A percentile compares a stretch with the other conserved stretches of the same genome.
Evolutionary conservation across 2,888 invertebrate genomes (phyloP).

Genomic region (Drosophila acutilabella): DNA sequence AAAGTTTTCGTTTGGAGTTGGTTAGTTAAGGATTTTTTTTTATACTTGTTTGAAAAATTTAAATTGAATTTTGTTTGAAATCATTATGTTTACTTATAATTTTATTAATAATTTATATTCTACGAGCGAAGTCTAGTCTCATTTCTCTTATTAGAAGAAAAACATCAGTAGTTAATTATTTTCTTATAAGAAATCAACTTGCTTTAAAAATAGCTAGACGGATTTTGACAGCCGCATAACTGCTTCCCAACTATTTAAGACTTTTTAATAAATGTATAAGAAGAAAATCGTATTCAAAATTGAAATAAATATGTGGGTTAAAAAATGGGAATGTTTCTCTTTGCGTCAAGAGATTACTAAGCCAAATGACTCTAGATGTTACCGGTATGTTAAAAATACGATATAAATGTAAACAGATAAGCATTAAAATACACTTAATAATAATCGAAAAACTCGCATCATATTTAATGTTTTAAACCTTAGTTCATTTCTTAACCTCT

Average conservation of each 20-base stretch:
- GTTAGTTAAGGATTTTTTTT: slow-evolving; percentile 5
- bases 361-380: slow-evolving; percentile 44
- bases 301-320: slow-evolving; percentile 40
- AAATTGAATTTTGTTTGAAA: slow-evolving; percentile 3
- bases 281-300: slow-evolving; percentile 19
- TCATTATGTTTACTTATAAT: slow-evolving; percentile 5
- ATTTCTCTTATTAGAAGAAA: slow-evolving; percentile 34
- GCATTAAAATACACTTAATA: slow-evolving; percentile 23
- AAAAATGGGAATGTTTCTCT: slow-evolving; percentile 46
- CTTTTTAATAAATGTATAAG: slow-evolving; percentile 52
- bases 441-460: slow-evolving; percentile 19
- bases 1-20: background rate
- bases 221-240: slow-evolving; percentile 43
- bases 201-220: slow-evolving; percentile 56
- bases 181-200: slow-evolving; percentile 50
- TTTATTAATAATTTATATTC: slow-evolving; percentile 9
- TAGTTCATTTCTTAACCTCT: slow-evolving; percentile 24
- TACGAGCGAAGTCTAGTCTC: slow-evolving; percentile 53
- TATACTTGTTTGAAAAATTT: background rate
- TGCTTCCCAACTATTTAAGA: slow-evolving; percentile 51
- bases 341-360: slow-evolving; percentile 28
- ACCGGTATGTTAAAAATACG: slow-evolving; percentile 56
- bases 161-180: slow-evolving; percentile 58
- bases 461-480: slow-evolving; percentile 28
- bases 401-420: slow-evolving; percentile 49